Base-by-base conservation (phyloP, 2,888 invertebrate genomes). In the Cybosia mesomella region DNA sequence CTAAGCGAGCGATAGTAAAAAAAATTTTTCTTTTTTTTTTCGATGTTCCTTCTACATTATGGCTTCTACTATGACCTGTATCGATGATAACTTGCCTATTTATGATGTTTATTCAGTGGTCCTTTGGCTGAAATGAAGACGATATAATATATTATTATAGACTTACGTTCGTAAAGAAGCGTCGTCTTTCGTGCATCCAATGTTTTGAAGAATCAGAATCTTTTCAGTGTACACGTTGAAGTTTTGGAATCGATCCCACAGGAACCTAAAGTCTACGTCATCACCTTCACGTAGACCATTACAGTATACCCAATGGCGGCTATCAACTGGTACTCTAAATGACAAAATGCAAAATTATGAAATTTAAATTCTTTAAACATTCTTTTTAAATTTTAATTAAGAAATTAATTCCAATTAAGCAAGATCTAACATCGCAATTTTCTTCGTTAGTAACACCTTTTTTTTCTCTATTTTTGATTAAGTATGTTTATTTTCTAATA, bases 291-390 rank as follows among this genome's bases (percentile, higher is more conserved):
- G 95, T 10, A 98, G 92, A 2, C 96, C 97, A 28, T 96, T 96
- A 85, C 98, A 98, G 90, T 98, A 98, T 0, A 98, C 97, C 64
- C 96, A 95, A 34, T 95, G 89, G 65, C 97, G 96, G 64, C 96
- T 94, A 73, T 95, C 92, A 0, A 84, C 87, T 66, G 88, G 85
- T 0, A 95, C 93, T n/a, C 95, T 95, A 67, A n/a, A 67, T 54
- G 9, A 53, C 1, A 54, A 22, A 5, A 49, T 32, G 21, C 34
- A 10, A 18, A 34, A 34, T 58, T n/a, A 22, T 2, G 1, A 53
- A 21, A 9, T 53, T n/a, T n/a, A n/a, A n/a, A n/a, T n/a, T n/a
- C n/a, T n/a, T n/a, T n/a, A n/a, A n/a, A n/a, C n/a, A n/a, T n/a
- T n/a, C n/a, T n/a, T n/a, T n/a, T n/a, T n/a, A n/a, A n/a, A n/a